Conservation (phyloP, 2,888 invertebrate species). For the Nebria salina region DNA sequence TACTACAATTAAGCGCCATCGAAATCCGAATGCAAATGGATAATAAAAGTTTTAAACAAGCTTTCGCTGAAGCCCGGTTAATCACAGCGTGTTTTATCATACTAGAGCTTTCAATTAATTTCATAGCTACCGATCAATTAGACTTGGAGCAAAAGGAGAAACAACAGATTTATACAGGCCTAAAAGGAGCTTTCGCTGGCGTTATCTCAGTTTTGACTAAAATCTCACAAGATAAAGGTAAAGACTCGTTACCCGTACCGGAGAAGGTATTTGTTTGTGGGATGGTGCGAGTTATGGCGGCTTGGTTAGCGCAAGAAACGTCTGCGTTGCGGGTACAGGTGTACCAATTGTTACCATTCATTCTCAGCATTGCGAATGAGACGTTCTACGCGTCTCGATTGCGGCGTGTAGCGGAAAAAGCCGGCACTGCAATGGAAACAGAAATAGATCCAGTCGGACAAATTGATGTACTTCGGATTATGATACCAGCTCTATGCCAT, state of each 20-base stretch:
- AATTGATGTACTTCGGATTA: constrained; percentile 79
- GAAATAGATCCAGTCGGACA: constrained; percentile 58
- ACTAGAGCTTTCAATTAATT: constrained; percentile 80
- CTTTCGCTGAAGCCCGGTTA: constrained; percentile 78
- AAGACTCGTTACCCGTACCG: constrained; percentile 72
- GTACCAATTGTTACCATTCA: constrained; percentile 82
- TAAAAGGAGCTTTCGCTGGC: constrained; percentile 89
- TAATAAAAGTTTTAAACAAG: constrained; percentile 82
- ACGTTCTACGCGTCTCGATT: constrained; percentile 80
- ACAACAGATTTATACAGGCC: constrained; percentile 86
- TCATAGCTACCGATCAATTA: constrained; percentile 81
- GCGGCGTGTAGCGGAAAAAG: constrained; percentile 74
- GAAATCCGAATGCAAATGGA: constrained; percentile 95
- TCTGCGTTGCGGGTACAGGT: constrained; percentile 87
- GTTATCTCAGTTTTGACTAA: constrained; percentile 78
- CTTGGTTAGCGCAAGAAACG: constrained; percentile 93
- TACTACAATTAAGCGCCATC: constrained; percentile 88
- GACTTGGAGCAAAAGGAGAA: constrained; percentile 91
- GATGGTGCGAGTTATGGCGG: constrained; percentile 82
- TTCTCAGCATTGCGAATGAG: constrained; percentile 82
- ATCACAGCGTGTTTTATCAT: constrained; percentile 86
- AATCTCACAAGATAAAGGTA: constrained; percentile 79
- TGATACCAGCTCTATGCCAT: constrained; percentile 91
- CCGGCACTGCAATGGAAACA: constrained; percentile 62
- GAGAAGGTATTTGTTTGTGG: constrained; percentile 86